Evolutionary conservation across 2,797 vertebrate genomes (phyloP), one percentile per base, ranked within the genome.

Genomic region (Chelon labrosus): DNA sequence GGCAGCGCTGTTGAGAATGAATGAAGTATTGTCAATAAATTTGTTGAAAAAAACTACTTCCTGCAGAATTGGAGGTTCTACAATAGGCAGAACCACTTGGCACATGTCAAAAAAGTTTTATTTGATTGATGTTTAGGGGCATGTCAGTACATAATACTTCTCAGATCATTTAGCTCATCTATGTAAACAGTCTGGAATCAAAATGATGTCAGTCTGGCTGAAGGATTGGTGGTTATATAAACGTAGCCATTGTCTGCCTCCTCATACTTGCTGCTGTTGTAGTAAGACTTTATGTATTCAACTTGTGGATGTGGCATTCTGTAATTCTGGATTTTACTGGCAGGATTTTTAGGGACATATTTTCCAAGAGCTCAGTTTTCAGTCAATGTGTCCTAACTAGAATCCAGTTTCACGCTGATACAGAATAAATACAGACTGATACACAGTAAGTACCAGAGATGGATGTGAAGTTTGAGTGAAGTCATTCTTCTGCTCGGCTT

Each of bases 401-500:
- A 6, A 3, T 44, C 42, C 46, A 10, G 46, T 10, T 10, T 49
- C 17, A 8, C 46, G 10, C 46, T 27, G 10, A 3, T 46, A 46
- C 16, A n/a, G 16, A 7, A 46, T 17, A 9, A 46, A 46, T 46
- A 9, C 9, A 47, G 1, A 5, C 10, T 22, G 47, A 19, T 49
- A 3, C n/a, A 19, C 8, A 4, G 4, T 10, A 19, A 49, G 7
- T 5, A 17, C 17, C 44, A n/a, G 5, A 46, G 2, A 49, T 19
- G 47, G 17, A 19, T n/a, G 20, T 17, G 6, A 35, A 7, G n/a
- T 20, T 68, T 44, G 19, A 73, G 10, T 51, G 44, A 67, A 67
- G 37, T 22, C 20, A 3, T 50, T 72, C 2, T 69, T 6, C 41
- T 38, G 31, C 5, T 53, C 65, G 58, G 38, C 2, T 63, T 68